These are phyloP conservation scores for Phalacrocorax carbo DNA, from an alignment of 2,113 vertebrate genomes.

Conservation along the genomic window DNA sequence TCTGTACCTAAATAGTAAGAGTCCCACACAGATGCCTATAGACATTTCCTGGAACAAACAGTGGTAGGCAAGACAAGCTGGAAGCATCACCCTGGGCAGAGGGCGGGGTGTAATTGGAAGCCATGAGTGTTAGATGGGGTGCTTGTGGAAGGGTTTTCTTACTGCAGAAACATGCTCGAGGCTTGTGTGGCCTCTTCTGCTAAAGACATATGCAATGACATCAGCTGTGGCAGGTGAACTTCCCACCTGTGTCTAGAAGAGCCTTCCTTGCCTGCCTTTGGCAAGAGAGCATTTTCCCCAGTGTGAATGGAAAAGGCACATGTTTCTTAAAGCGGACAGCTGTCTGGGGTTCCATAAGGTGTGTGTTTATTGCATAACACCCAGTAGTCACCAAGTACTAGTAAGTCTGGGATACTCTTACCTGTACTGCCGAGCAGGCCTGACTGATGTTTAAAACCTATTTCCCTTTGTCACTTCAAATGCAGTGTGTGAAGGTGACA, in stretches of 20 bases:
- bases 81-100: neutral
- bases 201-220: neutral
- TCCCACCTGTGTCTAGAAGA: neutral
- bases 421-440: neutral
- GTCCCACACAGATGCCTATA: too few relatives aligned
- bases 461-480: neutral
- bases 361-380: neutral
- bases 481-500: neutral
- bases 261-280: neutral
- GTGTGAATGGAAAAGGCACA: neutral
- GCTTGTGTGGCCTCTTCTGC: neutral
- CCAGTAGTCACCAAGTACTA: too few relatives aligned
- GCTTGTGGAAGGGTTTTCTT: neutral
- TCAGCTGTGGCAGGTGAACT: rapidly evolving
- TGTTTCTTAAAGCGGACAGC: neutral
- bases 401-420: neutral
- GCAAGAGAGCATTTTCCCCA: neutral
- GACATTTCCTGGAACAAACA: too few relatives aligned
- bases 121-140: neutral
- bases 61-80: neutral
- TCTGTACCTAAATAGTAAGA: neutral
- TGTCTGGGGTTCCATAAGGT: rapidly evolving
- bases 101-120: neutral
- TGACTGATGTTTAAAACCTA: neutral
- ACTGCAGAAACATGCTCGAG: neutral